A percentile compares a stretch with the other conserved stretches of the same genome.
These are phyloP conservation scores for Oryzias sinensis DNA, from an alignment of 2,797 vertebrate species.

Conservation along the genomic window DNA sequence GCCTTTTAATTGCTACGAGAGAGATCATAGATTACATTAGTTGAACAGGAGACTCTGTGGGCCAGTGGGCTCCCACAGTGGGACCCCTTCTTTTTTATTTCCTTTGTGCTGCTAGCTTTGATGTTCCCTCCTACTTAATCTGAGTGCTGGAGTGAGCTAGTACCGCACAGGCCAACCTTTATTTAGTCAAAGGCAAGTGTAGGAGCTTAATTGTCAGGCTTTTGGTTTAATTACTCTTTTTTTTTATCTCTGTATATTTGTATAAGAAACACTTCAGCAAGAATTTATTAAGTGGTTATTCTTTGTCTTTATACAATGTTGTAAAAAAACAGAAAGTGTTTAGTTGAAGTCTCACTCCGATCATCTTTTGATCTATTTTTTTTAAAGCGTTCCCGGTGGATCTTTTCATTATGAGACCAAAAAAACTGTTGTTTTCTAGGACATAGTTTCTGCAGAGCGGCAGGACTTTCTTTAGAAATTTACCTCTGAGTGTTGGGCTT, in stretches of 20 bases:
- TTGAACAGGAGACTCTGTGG: slow-evolving; percentile 59
- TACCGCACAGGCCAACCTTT: slow-evolving; percentile 22
- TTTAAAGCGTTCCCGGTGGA: too few species aligned
- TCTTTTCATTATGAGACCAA: too few species aligned
- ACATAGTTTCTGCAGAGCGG: too few species aligned
- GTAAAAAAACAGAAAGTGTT: too few species aligned
- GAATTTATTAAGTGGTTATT: slow-evolving; percentile 8
- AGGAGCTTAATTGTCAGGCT: slow-evolving; percentile 2
- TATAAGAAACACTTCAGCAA: not conserved
- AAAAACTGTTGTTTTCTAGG: too few species aligned
- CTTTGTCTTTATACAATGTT: slow-evolving; percentile 23
- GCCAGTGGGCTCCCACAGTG: slow-evolving; percentile 38
- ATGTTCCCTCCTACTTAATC: slow-evolving; percentile 48
- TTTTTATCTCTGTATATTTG: slow-evolving; percentile 22
- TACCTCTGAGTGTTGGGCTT: too few species aligned
- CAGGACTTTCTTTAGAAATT: too few species aligned
- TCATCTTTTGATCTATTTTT: too few species aligned
- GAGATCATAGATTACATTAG: slow-evolving; percentile 82
- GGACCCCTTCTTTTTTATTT: slow-evolving; percentile 42
- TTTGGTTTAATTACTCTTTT: slow-evolving; percentile 18
- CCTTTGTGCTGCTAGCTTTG: slow-evolving; percentile 43
- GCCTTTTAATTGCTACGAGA: slow-evolving; percentile 77
- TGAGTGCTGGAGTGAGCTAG: slow-evolving; percentile 42
- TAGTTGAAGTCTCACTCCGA: too few species aligned
- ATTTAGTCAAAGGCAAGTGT: slow-evolving; percentile 16